A percentile compares a stretch with the other conserved stretches of the same genome.
phyloP scores from a whole-genome alignment of 35 echinoderm and acorn worm genomes.

The Eucidaris tribuloides region DNA sequence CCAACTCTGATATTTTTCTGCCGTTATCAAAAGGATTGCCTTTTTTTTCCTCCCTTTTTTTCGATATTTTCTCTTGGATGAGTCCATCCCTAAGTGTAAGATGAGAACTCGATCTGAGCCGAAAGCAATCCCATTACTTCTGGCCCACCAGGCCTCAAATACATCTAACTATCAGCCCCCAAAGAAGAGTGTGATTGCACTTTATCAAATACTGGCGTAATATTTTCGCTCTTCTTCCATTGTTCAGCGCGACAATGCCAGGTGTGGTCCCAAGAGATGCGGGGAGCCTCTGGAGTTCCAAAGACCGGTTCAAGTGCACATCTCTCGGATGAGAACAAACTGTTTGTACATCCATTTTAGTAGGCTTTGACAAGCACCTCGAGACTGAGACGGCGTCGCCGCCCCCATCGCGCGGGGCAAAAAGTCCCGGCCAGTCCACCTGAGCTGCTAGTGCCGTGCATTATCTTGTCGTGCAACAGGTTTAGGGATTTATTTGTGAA shows the following conservation, averaged over 20 bases:
- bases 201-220: constrained; percentile 6
- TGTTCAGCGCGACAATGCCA: constrained; percentile 4
- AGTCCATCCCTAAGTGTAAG: neutral
- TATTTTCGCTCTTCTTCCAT: constrained; percentile 24
- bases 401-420: neutral
- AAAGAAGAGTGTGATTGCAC: constrained; percentile 8
- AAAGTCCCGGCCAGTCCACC: neutral
- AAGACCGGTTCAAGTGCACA: constrained; percentile 4
- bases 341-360: neutral
- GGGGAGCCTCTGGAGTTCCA: neutral
- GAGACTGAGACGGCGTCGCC: neutral
- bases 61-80: constrained; percentile 8
- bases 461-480: neutral
- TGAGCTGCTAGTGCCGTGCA: neutral
- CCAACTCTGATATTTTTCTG: constrained; percentile 13
- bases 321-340: neutral
- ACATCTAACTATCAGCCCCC: neutral
- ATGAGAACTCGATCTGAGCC: constrained; percentile 5
- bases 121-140: constrained; percentile 59
- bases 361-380: neutral
- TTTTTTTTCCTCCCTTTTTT: neutral
- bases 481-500: too few species aligned
- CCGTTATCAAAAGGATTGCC: neutral
- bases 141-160: constrained; percentile 38
- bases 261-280: constrained; percentile 13